Base-by-base conservation (phyloP, 2,888 invertebrate genomes). In the Latrodectus hesperus region DNA sequence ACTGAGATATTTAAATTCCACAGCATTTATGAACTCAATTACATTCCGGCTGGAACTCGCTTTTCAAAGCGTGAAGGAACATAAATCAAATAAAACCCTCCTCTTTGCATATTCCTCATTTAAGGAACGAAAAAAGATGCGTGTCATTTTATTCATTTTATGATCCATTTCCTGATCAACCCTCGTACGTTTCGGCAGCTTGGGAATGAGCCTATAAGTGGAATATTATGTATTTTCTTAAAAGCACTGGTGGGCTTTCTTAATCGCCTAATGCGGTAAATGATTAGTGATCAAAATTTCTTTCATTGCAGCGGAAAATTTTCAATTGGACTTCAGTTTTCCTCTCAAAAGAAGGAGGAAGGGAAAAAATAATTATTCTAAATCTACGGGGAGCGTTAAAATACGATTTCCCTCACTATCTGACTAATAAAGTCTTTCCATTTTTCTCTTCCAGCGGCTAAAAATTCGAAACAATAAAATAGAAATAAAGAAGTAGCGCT, bases 381-480 rank as follows among this genome's bases (percentile, higher is more conserved):
- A 84, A 84, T 84, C 84, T 72, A 60, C 49, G 17, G 74, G 67
- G 74, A 74, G 82, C 82, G 53, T 78, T 72, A 72, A 72, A 72
- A 49, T 38, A 72, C 72, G 17, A 72, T 72, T 51, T 51, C 67
- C 67, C 22, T 52, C 68, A 51, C 68, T 73, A 16, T 72, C 65
- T 60, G 22, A 73, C 77, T 64, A 60, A 84, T 84, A 77, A 84
- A 84, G 65, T 52, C 64, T 77, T 84, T 84, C 65, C 72, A 84
- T 72, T 77, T 84, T 84, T 84, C 77, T 60, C 74, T 67, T 74
- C 67, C 52, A 76, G 64, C 83, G 53, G 74, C 70, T 82, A 67
- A 82, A 82, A 82, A 82, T 82, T 82, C 82, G 38, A 74, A 74
- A 52, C 81, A 52, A 82, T 82, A 74, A 70, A 76, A 83, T 71